Evolutionary conservation across 2,113 vertebrate genomes (phyloP).

Genomic region (Chlorodrepanis virens): DNA sequence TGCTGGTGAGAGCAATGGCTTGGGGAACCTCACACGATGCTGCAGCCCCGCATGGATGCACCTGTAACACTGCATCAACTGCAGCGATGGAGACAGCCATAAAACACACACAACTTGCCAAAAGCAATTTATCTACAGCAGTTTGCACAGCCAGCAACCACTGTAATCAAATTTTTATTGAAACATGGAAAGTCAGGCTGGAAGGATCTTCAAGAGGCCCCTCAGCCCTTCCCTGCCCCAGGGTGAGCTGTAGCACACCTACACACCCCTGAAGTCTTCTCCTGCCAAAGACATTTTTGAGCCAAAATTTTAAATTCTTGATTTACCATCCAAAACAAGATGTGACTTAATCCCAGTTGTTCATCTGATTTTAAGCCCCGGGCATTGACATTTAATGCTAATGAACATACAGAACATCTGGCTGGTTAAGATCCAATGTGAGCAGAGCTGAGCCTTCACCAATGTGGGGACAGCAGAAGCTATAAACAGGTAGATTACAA

Average conservation of each 20-base stretch:
- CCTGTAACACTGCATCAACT: not conserved
- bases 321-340: not conserved
- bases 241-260: not conserved
- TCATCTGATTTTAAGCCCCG: not conserved
- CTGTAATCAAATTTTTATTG: not conserved
- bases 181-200: not conserved
- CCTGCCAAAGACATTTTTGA: not conserved
- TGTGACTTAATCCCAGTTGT: not conserved
- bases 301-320: not conserved
- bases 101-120: not conserved
- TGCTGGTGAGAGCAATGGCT: not conserved
- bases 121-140: not conserved
- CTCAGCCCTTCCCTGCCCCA: not conserved
- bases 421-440: not conserved
- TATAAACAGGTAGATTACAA: not conserved
- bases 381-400: not conserved
- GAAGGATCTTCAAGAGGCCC: not conserved
- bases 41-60: not conserved
- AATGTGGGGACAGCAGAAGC: rapidly evolving
- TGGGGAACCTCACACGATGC: rapidly evolving
- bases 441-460: not conserved
- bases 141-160: not conserved
- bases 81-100: not conserved
- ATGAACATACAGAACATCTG: not conserved
- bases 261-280: not conserved